phyloP scores from a whole-genome alignment of 2,888 invertebrate species.

The Mesoligia furuncula region DNA sequence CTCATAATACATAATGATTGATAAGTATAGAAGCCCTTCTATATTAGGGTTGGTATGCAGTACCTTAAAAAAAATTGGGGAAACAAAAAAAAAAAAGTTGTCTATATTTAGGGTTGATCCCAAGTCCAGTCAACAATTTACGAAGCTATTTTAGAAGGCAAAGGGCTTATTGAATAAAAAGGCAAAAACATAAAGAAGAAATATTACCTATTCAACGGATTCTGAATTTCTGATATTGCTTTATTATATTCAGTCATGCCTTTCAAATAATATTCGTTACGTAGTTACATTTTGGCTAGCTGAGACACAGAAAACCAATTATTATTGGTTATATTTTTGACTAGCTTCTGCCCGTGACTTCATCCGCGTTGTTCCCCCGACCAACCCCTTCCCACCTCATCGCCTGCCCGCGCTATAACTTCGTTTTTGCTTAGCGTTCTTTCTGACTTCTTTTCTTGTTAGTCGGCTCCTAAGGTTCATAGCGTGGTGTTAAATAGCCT shows the following conservation, averaged over 20 bases:
- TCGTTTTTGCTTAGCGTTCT: too few relatives aligned
- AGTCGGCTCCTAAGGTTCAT: too few relatives aligned
- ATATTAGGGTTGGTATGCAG: not conserved
- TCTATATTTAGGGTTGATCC: conserved; percentile 6
- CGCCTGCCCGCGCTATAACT: too few relatives aligned
- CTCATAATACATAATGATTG: not conserved
- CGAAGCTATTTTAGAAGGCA: not conserved
- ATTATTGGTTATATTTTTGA: not conserved
- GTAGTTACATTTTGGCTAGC: conserved; percentile 8
- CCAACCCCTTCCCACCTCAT: too few relatives aligned
- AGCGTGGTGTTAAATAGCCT: too few relatives aligned
- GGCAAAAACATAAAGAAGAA: not conserved
- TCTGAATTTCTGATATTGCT: conserved; percentile 21
- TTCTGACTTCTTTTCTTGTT: too few relatives aligned
- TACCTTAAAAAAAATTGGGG: not conserved
- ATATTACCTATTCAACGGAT: conserved; percentile 24
- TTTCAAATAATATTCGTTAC: conserved; percentile 13
- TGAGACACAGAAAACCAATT: not conserved
- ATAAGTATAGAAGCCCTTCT: not conserved
- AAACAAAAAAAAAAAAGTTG: too few relatives aligned
- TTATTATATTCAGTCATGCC: conserved; percentile 30
- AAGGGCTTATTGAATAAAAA: not conserved
- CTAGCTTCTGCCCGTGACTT: too few relatives aligned
- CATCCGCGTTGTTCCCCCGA: too few relatives aligned
- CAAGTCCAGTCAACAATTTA: not conserved